Conservation (phyloP, 2,797 vertebrate species). For the Limosa lapponica region DNA sequence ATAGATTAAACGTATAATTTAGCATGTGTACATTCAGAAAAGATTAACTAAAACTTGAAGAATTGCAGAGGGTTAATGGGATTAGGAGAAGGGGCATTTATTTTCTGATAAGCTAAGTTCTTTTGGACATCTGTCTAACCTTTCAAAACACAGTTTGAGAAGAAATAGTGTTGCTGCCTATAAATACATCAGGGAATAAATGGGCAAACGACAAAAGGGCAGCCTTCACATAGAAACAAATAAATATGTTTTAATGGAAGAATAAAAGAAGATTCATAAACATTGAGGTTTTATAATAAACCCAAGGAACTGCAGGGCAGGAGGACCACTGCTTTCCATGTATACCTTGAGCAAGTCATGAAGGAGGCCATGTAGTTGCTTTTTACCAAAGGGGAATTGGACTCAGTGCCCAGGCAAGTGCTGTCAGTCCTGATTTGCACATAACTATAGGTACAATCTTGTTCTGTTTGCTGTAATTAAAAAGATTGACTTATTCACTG, state of each 20-base stretch:
- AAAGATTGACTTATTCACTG: not conserved
- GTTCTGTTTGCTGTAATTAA: not conserved
- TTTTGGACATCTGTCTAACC: not conserved
- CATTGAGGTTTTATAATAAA: not conserved
- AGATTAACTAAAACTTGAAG: not conserved
- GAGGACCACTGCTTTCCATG: not conserved
- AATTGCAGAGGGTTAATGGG: not conserved
- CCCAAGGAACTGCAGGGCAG: not conserved
- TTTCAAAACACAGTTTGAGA: not conserved
- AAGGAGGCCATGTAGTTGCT: rapidly evolving
- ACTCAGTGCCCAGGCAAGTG: not conserved
- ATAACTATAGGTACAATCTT: not conserved
- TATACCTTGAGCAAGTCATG: not conserved
- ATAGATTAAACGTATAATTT: not conserved
- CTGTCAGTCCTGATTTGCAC: not conserved
- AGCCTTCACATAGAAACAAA: not conserved
- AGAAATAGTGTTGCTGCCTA: not conserved
- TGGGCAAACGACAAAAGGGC: too few relatives aligned
- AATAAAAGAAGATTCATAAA: not conserved
- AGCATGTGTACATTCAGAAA: not conserved
- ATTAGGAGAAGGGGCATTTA: not conserved
- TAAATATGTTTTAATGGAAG: not conserved
- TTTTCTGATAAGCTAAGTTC: not conserved
- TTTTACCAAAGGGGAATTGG: not conserved
- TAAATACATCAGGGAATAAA: slow-evolving; percentile 7